Evolutionary conservation across 2,888 invertebrate genomes (phyloP), one percentile per base, ranked within the genome.

Genomic region (Galerucella nymphaeae): DNA sequence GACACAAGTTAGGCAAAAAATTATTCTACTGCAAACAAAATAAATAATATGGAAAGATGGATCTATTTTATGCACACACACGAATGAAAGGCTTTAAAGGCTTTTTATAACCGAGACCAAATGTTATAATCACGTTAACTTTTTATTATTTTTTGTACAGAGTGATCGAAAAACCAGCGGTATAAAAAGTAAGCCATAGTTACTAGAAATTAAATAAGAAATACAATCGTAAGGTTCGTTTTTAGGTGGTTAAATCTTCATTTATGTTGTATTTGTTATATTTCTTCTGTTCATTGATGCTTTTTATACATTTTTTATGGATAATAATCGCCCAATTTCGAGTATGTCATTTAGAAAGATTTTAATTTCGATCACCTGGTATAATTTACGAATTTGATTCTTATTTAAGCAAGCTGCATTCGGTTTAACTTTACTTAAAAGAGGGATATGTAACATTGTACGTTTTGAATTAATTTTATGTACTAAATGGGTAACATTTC

Each of bases 1-100:
- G 87, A 87, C 87, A 87, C 87, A 87, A 87, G 87, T 86, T 85
- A 85, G 84, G 84, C 77, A 77, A 77, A 76, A 81, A 82, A 80
- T 38, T 38, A 38, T 80, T 82, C 82, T 84, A 84, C 83, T 83
- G 82, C 82, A 80, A 81, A 83, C 79, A 79, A 80, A 82, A 80
- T 76, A 81, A 80, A 83, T 79, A 83, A 78, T 38, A 38, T 78
- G 76, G 77, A 76, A 80, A 74, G 78, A 77, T 74, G 73, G 69
- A 69, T 68, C 67, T 71, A 72, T 68, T 38, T 20, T 66, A 75
- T 75, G 75, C 73, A 75, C 69, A 73, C 69, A 75, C 65, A 73
- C 69, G 73, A 75, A 71, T 70, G 66, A 62, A 70, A 74, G 70
- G 68, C 68, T 68, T 62, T 57, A 66, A 65, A 70, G 64, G 66